phyloP scores from a whole-genome alignment of 2,888 invertebrate genomes.

The Mylabris sibirica region DNA sequence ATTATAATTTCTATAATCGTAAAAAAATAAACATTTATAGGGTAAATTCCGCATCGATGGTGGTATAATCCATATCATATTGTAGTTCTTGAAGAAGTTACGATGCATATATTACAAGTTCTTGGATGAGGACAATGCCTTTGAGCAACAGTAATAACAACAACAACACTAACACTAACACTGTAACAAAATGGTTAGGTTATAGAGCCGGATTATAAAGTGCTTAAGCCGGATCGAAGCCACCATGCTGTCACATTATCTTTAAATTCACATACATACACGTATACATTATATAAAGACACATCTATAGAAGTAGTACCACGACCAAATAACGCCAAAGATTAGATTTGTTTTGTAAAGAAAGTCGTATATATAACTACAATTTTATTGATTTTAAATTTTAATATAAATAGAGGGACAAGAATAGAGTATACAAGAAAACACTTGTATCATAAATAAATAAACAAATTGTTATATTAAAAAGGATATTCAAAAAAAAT shows the following conservation, averaged over 20 bases:
- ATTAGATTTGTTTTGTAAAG: background rate
- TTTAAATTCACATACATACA: conserved; percentile 10
- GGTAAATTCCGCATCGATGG: background rate
- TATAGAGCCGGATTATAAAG: conserved; percentile 20
- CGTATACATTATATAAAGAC: background rate
- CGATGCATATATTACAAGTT: conserved; percentile 11
- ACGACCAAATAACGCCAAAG: background rate
- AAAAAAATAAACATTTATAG: background rate
- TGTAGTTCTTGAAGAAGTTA: background rate
- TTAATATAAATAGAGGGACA: conserved; percentile 3
- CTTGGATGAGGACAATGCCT: conserved; percentile 14
- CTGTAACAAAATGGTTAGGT: conserved; percentile 11
- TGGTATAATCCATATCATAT: background rate
- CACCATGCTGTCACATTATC: conserved; percentile 19
- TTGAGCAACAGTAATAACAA: background rate
- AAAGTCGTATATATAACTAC: background rate
- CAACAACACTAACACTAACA: conserved; percentile 2
- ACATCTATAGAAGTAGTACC: conserved; percentile 1
- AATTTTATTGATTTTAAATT: conserved; percentile 13
- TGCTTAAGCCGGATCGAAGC: conserved; percentile 19
- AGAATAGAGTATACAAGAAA: background rate
- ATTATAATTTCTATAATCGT: background rate
- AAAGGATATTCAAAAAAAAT: background rate
- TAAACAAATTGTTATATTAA: conserved; percentile 2
- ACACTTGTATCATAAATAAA: background rate